These are phyloP conservation scores for Bombus pascuorum DNA, from an alignment of 1,140 invertebrate genomes.

Conservation along the genomic window DNA sequence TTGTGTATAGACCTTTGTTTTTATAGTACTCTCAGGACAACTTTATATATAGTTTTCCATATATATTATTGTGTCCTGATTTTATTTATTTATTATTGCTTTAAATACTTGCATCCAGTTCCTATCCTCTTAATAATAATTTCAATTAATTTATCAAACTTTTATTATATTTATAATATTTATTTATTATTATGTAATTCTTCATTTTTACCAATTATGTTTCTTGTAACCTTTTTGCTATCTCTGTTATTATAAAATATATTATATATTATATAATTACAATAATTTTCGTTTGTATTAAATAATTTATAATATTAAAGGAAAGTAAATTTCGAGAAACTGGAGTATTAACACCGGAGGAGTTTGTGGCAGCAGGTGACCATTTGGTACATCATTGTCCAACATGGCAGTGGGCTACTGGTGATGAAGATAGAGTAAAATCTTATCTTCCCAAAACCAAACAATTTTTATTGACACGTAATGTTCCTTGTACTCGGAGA, in stretches of 20 bases:
- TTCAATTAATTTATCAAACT: neutral
- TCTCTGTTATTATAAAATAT: neutral
- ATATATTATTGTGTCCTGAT: neutral
- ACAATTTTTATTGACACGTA: constrained; percentile 98
- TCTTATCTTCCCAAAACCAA: constrained; percentile 96
- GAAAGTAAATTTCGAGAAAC: constrained; percentile 99
- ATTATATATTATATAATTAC: neutral
- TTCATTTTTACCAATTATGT: neutral
- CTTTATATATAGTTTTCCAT: neutral
- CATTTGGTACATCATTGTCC: constrained; percentile 99
- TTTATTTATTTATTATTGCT: neutral
- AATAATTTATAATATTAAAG: constrained; percentile 80
- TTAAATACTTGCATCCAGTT: neutral
- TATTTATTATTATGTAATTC: neutral
- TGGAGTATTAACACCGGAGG: constrained; percentile 97
- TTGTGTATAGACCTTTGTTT: constrained; percentile 5
- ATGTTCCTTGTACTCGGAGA: constrained; percentile 96
- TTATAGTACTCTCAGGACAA: neutral
- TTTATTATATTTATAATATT: neutral
- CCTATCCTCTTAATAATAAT: neutral
- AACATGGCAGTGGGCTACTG: constrained; percentile 98
- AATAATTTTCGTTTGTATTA: constrained; percentile 1
- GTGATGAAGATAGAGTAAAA: constrained; percentile 93
- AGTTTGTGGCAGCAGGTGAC: constrained; percentile 98
- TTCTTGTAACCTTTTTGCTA: neutral